These are phyloP conservation scores for Phaedon cochleariae DNA, from an alignment of 2,888 invertebrate genomes.

Conservation along the genomic window DNA sequence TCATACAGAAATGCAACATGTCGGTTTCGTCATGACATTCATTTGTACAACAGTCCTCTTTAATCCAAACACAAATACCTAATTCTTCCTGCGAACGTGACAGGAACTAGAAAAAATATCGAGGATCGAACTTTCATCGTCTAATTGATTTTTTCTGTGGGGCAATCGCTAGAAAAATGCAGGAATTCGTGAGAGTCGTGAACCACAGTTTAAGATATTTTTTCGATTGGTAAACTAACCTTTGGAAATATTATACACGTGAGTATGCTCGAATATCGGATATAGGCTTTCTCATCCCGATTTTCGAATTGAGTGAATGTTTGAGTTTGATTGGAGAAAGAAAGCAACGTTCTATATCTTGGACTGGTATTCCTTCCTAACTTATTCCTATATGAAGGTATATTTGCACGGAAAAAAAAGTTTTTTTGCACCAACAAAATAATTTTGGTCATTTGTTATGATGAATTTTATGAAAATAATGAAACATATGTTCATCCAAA, in stretches of 20 bases:
- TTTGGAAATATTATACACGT: constrained; percentile 26
- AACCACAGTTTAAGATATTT: constrained; percentile 29
- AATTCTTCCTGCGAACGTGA: constrained; percentile 27
- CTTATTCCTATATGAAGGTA: no score
- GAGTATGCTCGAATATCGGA: constrained; percentile 2
- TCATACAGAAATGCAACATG: not conserved
- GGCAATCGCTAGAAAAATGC: constrained; percentile 24
- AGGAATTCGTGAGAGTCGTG: constrained; percentile 34
- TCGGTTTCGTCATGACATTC: not conserved
- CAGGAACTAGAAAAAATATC: constrained; percentile 23
- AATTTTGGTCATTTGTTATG: no score
- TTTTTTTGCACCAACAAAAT: no score
- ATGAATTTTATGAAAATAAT: no score
- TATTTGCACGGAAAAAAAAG: no score
- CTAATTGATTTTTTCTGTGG: constrained; percentile 34
- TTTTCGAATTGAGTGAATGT: no score
- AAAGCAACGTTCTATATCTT: no score
- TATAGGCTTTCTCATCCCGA: constrained; percentile 11
- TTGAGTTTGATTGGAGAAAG: no score
- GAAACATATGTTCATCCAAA: no score
- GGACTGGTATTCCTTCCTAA: no score
- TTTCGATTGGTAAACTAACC: constrained; percentile 23
- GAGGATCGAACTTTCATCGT: constrained; percentile 31
- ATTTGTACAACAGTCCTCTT: not conserved
- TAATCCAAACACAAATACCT: constrained; percentile 12